phyloP scores from a whole-genome alignment of 2,888 invertebrate genomes.

The Xestia sexstrigata region DNA sequence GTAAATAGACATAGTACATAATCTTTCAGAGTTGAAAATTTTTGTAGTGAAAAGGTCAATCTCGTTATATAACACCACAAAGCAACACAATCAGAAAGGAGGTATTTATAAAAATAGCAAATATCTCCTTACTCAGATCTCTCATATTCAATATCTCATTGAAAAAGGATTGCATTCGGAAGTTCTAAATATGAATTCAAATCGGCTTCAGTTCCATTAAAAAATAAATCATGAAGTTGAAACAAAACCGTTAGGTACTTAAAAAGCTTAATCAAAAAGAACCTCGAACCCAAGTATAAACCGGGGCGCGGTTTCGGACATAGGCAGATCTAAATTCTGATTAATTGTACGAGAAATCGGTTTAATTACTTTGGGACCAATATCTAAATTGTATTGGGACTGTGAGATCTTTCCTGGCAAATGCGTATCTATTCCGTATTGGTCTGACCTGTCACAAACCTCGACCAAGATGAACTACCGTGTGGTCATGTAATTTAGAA shows the following conservation, averaged over 20 bases:
- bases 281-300: neutral
- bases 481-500: conserved; percentile 37
- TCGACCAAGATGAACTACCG: conserved; percentile 29
- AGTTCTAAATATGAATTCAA: conserved; percentile 14
- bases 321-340: conserved; percentile 45
- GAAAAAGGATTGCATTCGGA: neutral
- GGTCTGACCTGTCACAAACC: conserved; percentile 41
- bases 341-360: conserved; percentile 49
- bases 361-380: conserved; percentile 53
- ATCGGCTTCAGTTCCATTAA: neutral
- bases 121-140: neutral
- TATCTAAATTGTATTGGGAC: conserved; percentile 58
- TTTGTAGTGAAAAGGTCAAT: neutral
- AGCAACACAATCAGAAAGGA: neutral
- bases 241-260: neutral
- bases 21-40: neutral
- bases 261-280: conserved; percentile 43
- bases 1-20: conserved; percentile 2
- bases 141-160: neutral
- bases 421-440: conserved; percentile 53
- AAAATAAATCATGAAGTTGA: conserved; percentile 20
- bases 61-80: neutral
- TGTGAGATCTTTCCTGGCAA: conserved; percentile 32
- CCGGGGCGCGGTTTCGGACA: conserved; percentile 17
- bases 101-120: neutral